Percentiles rank a stretch among this genome's conserved stretches.
These are phyloP conservation scores for Ellobius talpinus DNA, from an alignment of 2,113 vertebrate genomes.

Conservation along the genomic window DNA sequence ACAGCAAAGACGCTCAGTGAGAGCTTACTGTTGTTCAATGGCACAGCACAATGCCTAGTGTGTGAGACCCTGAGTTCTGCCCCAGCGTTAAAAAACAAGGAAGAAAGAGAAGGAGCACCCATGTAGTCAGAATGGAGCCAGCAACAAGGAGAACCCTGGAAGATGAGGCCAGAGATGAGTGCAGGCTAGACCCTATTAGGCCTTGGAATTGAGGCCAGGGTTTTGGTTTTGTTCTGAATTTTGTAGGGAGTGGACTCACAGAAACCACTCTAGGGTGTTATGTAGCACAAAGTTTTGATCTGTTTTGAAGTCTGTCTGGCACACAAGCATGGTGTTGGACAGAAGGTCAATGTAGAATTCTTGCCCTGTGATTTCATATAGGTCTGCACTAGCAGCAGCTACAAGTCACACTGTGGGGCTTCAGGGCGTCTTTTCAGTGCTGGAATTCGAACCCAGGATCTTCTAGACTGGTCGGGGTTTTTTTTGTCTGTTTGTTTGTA, in stretches of 20 bases:
- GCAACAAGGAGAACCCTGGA: not conserved
- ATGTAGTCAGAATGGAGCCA: not conserved
- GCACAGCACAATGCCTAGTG: not conserved
- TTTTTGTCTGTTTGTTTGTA: not conserved
- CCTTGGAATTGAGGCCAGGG: not conserved
- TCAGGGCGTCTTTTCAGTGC: not conserved
- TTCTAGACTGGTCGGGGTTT: not conserved
- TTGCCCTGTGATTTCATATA: not conserved
- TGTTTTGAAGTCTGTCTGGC: not conserved
- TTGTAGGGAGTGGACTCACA: not conserved
- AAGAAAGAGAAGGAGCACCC: too few relatives aligned
- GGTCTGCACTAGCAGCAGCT: not conserved
- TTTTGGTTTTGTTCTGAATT: conserved; percentile 11
- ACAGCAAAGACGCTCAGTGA: not conserved
- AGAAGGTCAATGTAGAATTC: not conserved
- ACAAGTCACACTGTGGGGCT: not conserved
- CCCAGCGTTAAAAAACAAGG: not conserved
- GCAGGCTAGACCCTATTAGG: not conserved
- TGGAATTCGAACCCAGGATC: not conserved
- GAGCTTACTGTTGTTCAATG: not conserved
- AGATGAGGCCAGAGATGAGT: not conserved
- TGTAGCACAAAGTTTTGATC: not conserved
- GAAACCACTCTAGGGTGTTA: not conserved
- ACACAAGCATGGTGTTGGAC: not conserved
- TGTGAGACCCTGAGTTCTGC: not conserved